Evolutionary conservation across 2,888 invertebrate genomes (phyloP).

Genomic region (Habrosyne pyritoides): DNA sequence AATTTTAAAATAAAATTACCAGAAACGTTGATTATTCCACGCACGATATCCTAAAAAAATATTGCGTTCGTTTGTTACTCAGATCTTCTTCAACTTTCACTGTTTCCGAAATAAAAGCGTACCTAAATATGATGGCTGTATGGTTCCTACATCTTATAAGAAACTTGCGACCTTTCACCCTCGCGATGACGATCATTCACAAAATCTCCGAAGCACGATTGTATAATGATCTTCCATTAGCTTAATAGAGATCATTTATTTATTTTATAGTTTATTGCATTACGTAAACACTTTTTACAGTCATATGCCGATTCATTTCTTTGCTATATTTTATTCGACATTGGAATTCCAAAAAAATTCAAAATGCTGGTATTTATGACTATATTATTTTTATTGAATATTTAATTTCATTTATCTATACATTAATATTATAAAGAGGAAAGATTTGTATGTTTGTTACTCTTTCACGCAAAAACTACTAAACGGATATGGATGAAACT

Average conservation of each 20-base stretch:
- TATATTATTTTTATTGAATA: too few species aligned
- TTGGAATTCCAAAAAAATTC: background rate
- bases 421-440: too few species aligned
- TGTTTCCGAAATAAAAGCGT: slow-evolving; percentile 7
- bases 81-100: too few species aligned
- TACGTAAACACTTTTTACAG: slow-evolving; percentile 19
- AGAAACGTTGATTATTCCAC: too few species aligned
- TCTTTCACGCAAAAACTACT: too few species aligned
- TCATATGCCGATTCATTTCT: slow-evolving; percentile 15
- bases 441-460: too few species aligned
- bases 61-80: too few species aligned
- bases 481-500: too few species aligned
- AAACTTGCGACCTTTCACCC: slow-evolving; percentile 58
- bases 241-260: slow-evolving; percentile 44
- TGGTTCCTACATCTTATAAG: slow-evolving; percentile 8
- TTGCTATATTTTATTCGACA: background rate
- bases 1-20: too few species aligned
- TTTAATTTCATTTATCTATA: too few species aligned
- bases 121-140: slow-evolving; percentile 19
- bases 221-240: slow-evolving; percentile 50
- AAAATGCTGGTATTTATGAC: background rate
- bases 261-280: slow-evolving; percentile 39
- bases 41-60: too few species aligned
- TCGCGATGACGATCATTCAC: slow-evolving; percentile 44
- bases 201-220: slow-evolving; percentile 52